A percentile compares a stretch with the other conserved stretches of the same genome.
phyloP scores from a whole-genome alignment of 2,113 vertebrate genomes.

The Hemichromis elongatus region DNA sequence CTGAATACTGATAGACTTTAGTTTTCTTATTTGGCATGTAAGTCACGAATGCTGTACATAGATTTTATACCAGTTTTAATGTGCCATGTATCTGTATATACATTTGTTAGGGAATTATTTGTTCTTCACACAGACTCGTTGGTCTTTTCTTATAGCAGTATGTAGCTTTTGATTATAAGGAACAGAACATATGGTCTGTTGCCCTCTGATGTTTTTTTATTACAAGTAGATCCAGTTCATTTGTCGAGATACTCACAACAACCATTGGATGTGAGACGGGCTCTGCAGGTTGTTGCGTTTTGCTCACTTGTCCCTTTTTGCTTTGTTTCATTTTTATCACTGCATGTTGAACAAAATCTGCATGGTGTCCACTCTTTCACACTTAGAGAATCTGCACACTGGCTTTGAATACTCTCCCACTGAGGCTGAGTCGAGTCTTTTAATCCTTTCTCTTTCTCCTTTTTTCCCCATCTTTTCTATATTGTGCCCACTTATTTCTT shows the following conservation, averaged over 20 bases:
- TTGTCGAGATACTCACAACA: background rate
- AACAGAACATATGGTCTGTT: background rate
- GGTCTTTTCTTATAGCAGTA: fast-evolving
- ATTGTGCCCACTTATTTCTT: background rate
- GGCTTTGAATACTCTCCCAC: background rate
- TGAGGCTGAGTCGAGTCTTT: background rate
- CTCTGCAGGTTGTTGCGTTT: background rate
- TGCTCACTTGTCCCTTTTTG: background rate
- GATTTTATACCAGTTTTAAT: background rate
- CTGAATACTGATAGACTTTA: background rate
- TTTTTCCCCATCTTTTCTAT: background rate
- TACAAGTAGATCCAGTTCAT: background rate
- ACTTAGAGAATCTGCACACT: background rate
- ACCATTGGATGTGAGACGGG: background rate
- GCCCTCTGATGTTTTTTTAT: background rate
- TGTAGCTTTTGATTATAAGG: background rate
- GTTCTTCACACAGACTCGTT: background rate
- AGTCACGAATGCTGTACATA: too few relatives aligned
- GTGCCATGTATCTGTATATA: background rate
- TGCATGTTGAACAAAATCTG: background rate
- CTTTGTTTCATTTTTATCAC: background rate
- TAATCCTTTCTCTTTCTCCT: background rate
- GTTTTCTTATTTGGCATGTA: background rate
- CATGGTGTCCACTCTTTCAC: background rate
- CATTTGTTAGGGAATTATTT: background rate